These are phyloP conservation scores for Sander lucioperca DNA, from an alignment of 2,113 vertebrate species.

Conservation along the genomic window DNA sequence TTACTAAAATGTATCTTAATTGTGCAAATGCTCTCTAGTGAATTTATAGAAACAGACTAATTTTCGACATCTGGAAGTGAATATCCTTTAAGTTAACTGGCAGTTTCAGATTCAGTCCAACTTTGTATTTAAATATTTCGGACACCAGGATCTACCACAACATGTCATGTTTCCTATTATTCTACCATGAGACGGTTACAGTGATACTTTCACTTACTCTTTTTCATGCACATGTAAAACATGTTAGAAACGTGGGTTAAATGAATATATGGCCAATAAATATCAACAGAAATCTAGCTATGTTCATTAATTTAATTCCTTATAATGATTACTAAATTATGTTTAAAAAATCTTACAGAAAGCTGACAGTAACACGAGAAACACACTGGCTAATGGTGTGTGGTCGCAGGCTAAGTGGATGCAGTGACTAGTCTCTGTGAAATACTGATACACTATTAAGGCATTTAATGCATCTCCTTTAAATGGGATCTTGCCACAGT, in stretches of 20 bases:
- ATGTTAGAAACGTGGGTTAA: too few species aligned
- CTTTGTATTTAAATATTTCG: not conserved
- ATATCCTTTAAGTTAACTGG: not conserved
- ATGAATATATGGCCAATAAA: not conserved
- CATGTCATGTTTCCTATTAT: too few species aligned
- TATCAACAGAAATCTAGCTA: not conserved
- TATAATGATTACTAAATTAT: not conserved
- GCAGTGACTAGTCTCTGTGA: not conserved
- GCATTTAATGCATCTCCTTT: not conserved
- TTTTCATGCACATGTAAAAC: not conserved
- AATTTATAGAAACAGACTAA: not conserved
- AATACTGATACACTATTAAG: slow-evolving; percentile 11
- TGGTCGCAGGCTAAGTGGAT: not conserved
- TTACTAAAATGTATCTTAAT: not conserved
- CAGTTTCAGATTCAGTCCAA: not conserved
- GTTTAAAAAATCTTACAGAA: not conserved
- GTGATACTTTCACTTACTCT: not conserved
- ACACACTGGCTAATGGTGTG: not conserved
- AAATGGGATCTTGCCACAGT: not conserved
- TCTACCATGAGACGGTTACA: not conserved
- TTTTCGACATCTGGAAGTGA: not conserved
- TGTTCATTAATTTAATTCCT: not conserved
- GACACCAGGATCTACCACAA: not conserved
- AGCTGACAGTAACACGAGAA: not conserved
- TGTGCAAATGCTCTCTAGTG: not conserved